A percentile compares a stretch with the other conserved stretches of the same genome.
These are phyloP conservation scores for Calephelis perditalis DNA, from an alignment of 2,888 invertebrate genomes.

Conservation along the genomic window DNA sequence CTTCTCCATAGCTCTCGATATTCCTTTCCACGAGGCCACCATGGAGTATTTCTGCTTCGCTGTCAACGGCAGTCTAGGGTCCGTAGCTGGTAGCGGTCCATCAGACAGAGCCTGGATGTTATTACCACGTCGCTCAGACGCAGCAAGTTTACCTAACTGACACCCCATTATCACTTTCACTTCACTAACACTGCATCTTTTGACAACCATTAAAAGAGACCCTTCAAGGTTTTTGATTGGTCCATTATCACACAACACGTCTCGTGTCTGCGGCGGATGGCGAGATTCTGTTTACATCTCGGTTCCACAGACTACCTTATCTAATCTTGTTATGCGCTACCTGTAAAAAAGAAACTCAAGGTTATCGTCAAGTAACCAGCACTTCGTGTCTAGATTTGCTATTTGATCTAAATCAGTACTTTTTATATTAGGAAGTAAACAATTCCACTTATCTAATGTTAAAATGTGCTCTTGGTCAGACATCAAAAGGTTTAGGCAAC, in stretches of 20 bases:
- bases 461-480: no score
- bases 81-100: conserved; percentile 82
- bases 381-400: no score
- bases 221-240: conserved; percentile 15
- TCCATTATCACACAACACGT: conserved; percentile 7
- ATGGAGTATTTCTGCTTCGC: conserved; percentile 93
- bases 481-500: no score
- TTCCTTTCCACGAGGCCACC: conserved; percentile 94
- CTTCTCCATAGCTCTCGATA: conserved; percentile 91
- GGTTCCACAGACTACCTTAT: conserved; percentile 35
- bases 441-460: no score
- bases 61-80: conserved; percentile 88
- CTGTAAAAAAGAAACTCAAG: conserved; percentile 40
- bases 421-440: no score
- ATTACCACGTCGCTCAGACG: conserved; percentile 65
- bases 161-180: conserved; percentile 79
- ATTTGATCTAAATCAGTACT: no score
- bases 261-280: neutral
- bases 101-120: conserved; percentile 68
- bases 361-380: neutral
- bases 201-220: neutral
- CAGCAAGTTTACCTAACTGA: conserved; percentile 85
- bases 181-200: conserved; percentile 28
- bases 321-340: conserved; percentile 38
- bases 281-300: conserved; percentile 26